Evolutionary conservation across 2,888 invertebrate species (phyloP).

Genomic region (Hybos culiciformis): DNA sequence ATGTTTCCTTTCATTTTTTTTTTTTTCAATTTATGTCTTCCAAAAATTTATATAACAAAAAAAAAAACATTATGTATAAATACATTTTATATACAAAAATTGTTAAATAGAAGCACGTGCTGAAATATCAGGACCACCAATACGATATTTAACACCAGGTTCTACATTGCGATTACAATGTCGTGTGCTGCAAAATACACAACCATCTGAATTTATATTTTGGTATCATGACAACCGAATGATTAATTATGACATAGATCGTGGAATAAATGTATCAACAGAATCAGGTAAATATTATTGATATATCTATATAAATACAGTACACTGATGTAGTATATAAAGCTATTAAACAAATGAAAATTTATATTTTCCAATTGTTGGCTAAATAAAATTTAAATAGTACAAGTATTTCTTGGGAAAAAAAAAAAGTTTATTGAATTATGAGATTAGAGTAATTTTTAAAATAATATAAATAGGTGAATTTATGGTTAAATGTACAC

Average conservation of each 20-base stretch:
- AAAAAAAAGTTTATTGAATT: too few species aligned
- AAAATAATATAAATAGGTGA: too few species aligned
- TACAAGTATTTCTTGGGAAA: too few species aligned
- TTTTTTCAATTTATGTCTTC: not conserved
- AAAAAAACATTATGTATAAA: not conserved
- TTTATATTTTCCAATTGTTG: too few species aligned
- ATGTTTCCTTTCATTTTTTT: too few species aligned
- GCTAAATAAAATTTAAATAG: too few species aligned
- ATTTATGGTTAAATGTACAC: too few species aligned
- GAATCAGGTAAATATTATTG: slow-evolving; percentile 47
- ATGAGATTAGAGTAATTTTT: too few species aligned
- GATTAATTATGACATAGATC: slow-evolving; percentile 82
- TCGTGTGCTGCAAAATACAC: slow-evolving; percentile 69
- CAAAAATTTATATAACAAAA: not conserved
- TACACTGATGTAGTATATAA: too few species aligned
- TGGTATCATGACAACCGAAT: slow-evolving; percentile 84
- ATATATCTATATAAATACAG: not conserved
- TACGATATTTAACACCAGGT: slow-evolving; percentile 77
- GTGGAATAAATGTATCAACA: slow-evolving; percentile 75
- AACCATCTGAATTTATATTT: slow-evolving; percentile 70
- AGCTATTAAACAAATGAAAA: too few species aligned
- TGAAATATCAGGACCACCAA: slow-evolving; percentile 71
- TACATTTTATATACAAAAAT: not conserved
- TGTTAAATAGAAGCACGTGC: slow-evolving; percentile 63
- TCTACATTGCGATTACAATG: slow-evolving; percentile 71